phyloP scores from a whole-genome alignment of 2,888 invertebrate species.

The Graphium colonna region DNA sequence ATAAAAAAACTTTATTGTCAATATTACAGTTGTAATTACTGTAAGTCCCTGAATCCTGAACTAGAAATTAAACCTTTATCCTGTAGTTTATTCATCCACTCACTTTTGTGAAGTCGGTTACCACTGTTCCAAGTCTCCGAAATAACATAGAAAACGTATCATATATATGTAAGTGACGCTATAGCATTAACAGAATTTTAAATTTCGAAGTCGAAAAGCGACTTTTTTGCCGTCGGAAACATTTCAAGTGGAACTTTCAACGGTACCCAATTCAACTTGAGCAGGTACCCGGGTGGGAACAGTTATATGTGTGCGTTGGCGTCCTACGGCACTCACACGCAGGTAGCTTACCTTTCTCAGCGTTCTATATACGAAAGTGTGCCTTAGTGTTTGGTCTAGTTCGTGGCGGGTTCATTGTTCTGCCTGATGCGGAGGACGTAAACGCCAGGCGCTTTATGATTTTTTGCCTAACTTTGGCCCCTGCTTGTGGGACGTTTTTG shows the following conservation, averaged over 20 bases:
- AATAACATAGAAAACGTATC: not conserved
- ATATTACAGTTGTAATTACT: too few relatives aligned
- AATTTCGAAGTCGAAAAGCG: not conserved
- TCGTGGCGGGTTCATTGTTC: constrained; percentile 79
- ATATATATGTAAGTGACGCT: not conserved
- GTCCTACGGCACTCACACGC: constrained; percentile 44
- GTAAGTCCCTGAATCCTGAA: too few relatives aligned
- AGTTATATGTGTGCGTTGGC: constrained; percentile 46
- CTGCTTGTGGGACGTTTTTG: constrained; percentile 58
- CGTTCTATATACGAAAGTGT: constrained; percentile 59
- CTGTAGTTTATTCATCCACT: too few relatives aligned
- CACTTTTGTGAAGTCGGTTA: not conserved
- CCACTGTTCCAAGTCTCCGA: not conserved
- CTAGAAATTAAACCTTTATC: too few relatives aligned
- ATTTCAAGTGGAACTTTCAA: constrained; percentile 9
- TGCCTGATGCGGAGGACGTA: constrained; percentile 49
- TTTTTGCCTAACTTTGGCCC: constrained; percentile 57
- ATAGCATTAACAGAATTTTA: not conserved
- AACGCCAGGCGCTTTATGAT: constrained; percentile 54
- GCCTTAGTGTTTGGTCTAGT: constrained; percentile 75
- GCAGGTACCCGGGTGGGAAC: constrained; percentile 27
- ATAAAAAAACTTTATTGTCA: too few relatives aligned
- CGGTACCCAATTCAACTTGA: constrained; percentile 5
- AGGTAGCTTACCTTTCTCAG: constrained; percentile 22
- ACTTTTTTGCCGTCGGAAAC: constrained; percentile 4